These are phyloP conservation scores for Heliconius congener DNA, from an alignment of 1,140 invertebrate genomes.

Conservation along the genomic window DNA sequence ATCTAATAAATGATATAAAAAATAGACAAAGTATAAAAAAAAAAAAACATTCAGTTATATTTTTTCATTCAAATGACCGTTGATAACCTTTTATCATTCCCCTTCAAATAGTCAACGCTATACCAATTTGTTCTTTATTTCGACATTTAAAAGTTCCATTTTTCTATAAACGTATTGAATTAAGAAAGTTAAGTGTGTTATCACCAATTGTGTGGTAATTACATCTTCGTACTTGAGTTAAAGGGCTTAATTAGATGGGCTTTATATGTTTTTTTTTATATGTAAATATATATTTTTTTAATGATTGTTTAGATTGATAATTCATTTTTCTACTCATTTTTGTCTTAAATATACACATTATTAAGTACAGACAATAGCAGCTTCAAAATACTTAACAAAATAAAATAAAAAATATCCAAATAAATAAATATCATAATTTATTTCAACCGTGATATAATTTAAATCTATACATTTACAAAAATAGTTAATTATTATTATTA, in stretches of 20 bases:
- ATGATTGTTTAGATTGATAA: neutral
- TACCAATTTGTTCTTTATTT: neutral
- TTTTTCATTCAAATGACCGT: conserved; percentile 19
- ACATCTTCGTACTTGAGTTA: neutral
- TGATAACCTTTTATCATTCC: conserved; percentile 43
- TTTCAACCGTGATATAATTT: too few relatives aligned
- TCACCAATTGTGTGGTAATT: conserved; percentile 29
- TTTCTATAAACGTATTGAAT: neutral
- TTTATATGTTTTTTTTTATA: neutral
- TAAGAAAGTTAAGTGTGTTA: conserved; percentile 9
- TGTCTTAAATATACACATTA: too few relatives aligned
- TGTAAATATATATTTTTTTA: neutral
- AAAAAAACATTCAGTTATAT: neutral
- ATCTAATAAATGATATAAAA: too few relatives aligned
- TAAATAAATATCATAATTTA: too few relatives aligned
- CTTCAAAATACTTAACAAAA: too few relatives aligned
- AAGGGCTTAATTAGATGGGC: neutral
- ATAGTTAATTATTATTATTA: too few relatives aligned
- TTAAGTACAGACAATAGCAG: too few relatives aligned
- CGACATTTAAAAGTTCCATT: neutral
- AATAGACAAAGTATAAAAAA: neutral
- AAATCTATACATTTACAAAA: too few relatives aligned
- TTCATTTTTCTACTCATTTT: neutral
- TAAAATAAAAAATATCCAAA: too few relatives aligned
- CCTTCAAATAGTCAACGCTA: neutral